These are phyloP conservation scores for Ips typographus DNA, from an alignment of 1,140 invertebrate species.

Conservation along the genomic window DNA sequence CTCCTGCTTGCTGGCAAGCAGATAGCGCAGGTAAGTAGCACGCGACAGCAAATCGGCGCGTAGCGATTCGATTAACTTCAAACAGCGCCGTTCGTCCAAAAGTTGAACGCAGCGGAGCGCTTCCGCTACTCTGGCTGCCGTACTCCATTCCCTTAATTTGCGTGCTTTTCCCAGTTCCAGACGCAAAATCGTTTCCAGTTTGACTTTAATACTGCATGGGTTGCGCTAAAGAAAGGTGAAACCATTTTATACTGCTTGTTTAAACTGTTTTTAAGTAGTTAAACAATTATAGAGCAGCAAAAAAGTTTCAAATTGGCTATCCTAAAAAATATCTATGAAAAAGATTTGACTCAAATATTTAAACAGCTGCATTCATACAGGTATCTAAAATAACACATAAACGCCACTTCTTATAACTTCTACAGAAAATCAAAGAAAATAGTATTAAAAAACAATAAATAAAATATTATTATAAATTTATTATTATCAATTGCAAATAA, in stretches of 20 bases:
- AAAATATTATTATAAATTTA: no score
- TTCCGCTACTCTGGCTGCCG: conserved; percentile 80
- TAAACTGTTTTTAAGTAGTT: neutral
- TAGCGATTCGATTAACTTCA: conserved; percentile 76
- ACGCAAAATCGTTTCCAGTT: conserved; percentile 71
- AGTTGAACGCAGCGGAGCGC: conserved; percentile 78
- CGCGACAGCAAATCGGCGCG: conserved; percentile 79
- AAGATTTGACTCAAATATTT: no score
- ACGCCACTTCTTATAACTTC: no score
- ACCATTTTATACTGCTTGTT: neutral
- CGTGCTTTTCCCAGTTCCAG: conserved; percentile 86
- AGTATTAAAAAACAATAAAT: no score
- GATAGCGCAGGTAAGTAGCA: conserved; percentile 81
- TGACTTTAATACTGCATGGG: conserved; percentile 54
- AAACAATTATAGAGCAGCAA: neutral
- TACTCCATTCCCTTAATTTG: conserved; percentile 77
- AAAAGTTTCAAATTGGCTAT: neutral
- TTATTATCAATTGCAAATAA: no score
- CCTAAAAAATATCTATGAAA: no score
- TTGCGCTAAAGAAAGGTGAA: conserved; percentile 35
- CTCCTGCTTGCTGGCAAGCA: conserved; percentile 80
- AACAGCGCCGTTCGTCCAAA: conserved; percentile 73
- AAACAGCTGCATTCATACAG: no score
- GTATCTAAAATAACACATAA: no score
- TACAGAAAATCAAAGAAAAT: no score